phyloP scores from a whole-genome alignment of 2,797 vertebrate genomes.

The Heteromormyrus szaboi region DNA sequence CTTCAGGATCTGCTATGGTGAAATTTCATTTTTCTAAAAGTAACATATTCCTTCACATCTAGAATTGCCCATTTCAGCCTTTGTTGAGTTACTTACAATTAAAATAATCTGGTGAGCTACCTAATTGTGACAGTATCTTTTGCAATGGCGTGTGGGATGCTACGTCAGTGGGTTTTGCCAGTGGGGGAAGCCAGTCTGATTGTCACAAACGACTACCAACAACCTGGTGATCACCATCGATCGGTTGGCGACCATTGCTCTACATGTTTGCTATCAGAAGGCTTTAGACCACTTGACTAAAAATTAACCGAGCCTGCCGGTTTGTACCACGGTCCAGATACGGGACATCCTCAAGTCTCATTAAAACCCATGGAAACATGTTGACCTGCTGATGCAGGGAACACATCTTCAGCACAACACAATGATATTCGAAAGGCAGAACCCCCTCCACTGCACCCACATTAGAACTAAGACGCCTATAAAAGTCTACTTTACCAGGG shows the following conservation, averaged over 20 bases:
- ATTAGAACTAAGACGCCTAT: neutral
- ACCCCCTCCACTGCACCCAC: neutral
- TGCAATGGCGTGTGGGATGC: neutral
- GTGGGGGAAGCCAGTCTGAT: neutral
- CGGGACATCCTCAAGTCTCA: neutral
- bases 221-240: neutral
- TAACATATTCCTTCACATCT: neutral
- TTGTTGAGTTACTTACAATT: neutral
- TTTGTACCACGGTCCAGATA: neutral
- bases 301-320: neutral
- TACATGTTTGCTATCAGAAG: neutral
- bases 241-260: neutral
- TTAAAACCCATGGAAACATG: neutral
- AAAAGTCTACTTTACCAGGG: constrained; percentile 73
- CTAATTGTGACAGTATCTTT: neutral
- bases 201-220: neutral
- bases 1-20: neutral
- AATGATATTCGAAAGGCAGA: neutral
- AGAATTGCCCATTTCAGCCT: neutral
- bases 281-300: neutral
- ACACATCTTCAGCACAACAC: neutral
- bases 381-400: neutral
- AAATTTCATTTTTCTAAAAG: neutral
- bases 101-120: neutral
- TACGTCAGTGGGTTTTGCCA: neutral